Conservation (phyloP, 2,888 invertebrate genomes). For the Siphonodentalium dalli region DNA sequence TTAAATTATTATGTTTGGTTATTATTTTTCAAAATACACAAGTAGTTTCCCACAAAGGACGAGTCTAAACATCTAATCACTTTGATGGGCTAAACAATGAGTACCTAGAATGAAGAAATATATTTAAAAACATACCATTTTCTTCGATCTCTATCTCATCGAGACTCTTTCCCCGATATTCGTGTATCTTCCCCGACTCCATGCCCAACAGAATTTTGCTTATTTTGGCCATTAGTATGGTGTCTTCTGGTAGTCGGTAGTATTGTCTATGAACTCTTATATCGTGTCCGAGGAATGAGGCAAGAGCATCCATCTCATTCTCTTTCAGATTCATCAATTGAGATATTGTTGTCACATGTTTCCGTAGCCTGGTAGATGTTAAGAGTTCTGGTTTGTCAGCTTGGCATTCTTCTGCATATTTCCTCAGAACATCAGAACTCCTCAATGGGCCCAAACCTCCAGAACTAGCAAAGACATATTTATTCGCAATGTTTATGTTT, state of each 20-base stretch:
- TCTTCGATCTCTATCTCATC: conserved; percentile 8
- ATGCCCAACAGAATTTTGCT: conserved; percentile 4
- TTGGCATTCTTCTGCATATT: conserved; percentile 12
- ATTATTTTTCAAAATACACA: too few relatives aligned
- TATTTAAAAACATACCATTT: conserved; percentile 8
- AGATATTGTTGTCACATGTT: conserved; percentile 20
- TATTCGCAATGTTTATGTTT: background rate
- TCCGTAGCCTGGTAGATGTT: conserved; percentile 16
- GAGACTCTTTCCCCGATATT: conserved; percentile 7
- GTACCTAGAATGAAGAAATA: too few relatives aligned
- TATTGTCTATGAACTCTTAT: conserved; percentile 13
- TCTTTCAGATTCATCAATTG: conserved; percentile 26
- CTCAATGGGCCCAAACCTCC: conserved; percentile 9
- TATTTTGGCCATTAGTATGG: conserved; percentile 9
- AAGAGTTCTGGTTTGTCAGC: conserved; percentile 17
- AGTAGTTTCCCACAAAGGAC: too few relatives aligned
- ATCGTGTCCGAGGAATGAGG: conserved; percentile 18
- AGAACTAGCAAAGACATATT: conserved; percentile 15
- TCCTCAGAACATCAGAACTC: conserved; percentile 14
- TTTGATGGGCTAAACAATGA: too few relatives aligned
- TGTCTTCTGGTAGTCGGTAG: conserved; percentile 17
- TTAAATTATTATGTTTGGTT: too few relatives aligned
- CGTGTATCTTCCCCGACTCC: conserved; percentile 1
- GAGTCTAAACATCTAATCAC: too few relatives aligned
- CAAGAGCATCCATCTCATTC: conserved; percentile 23